A percentile compares a stretch with the other conserved stretches of the same genome.
Evolutionary conservation across 2,113 vertebrate genomes (phyloP).

Genomic region (Cinclus cinclus): DNA sequence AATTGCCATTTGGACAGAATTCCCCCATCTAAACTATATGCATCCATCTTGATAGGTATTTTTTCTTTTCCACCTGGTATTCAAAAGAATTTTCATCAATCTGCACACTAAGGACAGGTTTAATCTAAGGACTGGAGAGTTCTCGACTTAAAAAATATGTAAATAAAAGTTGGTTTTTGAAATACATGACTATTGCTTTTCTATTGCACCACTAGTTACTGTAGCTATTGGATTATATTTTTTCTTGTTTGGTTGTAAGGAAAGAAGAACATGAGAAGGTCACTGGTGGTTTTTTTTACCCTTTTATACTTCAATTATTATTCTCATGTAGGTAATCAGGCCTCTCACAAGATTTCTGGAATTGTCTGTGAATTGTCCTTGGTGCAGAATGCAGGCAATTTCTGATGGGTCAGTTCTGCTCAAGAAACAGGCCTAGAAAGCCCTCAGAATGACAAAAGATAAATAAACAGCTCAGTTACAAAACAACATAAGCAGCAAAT

Average conservation of each 20-base stretch:
- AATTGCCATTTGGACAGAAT: background rate
- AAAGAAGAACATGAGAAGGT: background rate
- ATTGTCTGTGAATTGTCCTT: background rate
- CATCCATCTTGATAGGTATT: background rate
- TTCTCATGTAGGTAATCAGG: background rate
- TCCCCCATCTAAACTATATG: background rate
- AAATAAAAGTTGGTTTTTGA: background rate
- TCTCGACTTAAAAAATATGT: background rate
- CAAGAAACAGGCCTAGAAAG: background rate
- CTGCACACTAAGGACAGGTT: background rate
- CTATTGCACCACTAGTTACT: background rate
- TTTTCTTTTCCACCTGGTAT: background rate
- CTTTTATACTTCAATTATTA: background rate
- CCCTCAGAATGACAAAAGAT: background rate
- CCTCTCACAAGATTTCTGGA: background rate
- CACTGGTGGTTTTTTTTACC: background rate
- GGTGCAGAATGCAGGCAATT: background rate
- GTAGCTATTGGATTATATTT: background rate
- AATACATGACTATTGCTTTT: background rate
- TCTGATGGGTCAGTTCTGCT: background rate
- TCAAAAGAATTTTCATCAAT: background rate
- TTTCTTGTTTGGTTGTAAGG: background rate
- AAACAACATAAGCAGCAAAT: background rate
- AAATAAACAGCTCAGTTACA: background rate
- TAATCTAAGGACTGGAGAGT: background rate